These are phyloP conservation scores for Catocala sponsa DNA, from an alignment of 2,888 invertebrate species.

Conservation along the genomic window DNA sequence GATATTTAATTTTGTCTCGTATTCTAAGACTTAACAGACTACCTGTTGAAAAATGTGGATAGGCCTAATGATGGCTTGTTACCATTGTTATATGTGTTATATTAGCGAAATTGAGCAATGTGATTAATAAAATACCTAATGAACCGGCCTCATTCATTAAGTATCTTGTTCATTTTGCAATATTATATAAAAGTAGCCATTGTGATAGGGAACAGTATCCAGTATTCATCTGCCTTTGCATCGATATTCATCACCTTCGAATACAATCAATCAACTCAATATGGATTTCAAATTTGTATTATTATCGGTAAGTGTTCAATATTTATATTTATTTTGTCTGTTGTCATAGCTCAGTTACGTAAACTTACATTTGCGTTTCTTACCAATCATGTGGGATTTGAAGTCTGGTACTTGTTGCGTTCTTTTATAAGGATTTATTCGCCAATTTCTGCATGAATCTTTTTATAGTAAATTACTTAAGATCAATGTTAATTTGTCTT, in stretches of 20 bases:
- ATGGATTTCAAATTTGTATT: constrained; percentile 61
- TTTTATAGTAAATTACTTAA: too few species aligned
- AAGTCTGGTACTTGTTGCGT: too few species aligned
- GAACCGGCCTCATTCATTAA: constrained; percentile 28
- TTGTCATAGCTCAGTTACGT: too few species aligned
- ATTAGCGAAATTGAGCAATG: background rate
- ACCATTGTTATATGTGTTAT: constrained; percentile 2
- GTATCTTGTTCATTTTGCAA: constrained; percentile 17
- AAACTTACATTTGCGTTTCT: too few species aligned
- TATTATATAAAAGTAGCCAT: constrained; percentile 26
- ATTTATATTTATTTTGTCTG: too few species aligned
- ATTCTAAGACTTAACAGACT: too few species aligned
- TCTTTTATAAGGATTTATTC: too few species aligned
- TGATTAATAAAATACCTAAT: constrained; percentile 10
- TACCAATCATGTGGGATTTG: too few species aligned
- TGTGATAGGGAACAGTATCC: background rate
- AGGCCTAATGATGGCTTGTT: background rate
- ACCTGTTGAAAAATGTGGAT: background rate
- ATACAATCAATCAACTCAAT: constrained; percentile 5
- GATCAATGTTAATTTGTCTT: too few species aligned
- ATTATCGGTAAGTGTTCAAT: constrained; percentile 60
- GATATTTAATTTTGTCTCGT: too few species aligned
- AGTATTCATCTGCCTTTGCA: background rate
- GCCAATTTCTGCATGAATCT: too few species aligned
- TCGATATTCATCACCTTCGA: background rate